A percentile compares a stretch with the other conserved stretches of the same genome.
These are phyloP conservation scores for Phyllostomus discolor DNA, from an alignment of 2,113 vertebrate species.

Conservation along the genomic window DNA sequence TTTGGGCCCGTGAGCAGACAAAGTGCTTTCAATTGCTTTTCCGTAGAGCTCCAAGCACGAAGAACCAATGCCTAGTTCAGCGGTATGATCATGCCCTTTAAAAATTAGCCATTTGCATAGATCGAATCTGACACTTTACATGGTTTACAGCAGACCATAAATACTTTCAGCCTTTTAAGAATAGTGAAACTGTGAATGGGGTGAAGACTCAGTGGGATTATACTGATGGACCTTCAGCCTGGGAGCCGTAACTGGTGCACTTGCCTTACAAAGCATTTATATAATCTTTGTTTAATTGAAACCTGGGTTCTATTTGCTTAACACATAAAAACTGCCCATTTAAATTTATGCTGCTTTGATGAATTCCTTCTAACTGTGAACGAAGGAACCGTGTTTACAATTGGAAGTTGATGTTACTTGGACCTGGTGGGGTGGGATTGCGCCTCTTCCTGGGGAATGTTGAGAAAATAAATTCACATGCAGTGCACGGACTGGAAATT, in stretches of 20 bases:
- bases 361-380: conserved; percentile 32
- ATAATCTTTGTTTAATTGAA: conserved; percentile 11
- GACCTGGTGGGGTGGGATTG: conserved; percentile 75
- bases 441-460: conserved; percentile 78
- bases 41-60: neutral
- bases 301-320: neutral
- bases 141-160: neutral
- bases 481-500: conserved; percentile 79
- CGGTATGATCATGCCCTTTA: neutral
- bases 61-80: neutral
- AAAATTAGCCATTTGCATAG: conserved; percentile 3
- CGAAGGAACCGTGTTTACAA: conserved; percentile 83
- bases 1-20: neutral
- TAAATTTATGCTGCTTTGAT: neutral
- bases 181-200: neutral
- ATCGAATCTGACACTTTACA: neutral
- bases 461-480: conserved; percentile 84
- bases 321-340: neutral
- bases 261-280: neutral
- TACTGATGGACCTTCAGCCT: neutral
- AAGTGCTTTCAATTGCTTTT: neutral
- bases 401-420: conserved; percentile 74
- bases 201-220: neutral
- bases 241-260: neutral
- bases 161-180: neutral